Conservation (phyloP, 2,797 vertebrate species). For the Catostomus latipinnis region DNA sequence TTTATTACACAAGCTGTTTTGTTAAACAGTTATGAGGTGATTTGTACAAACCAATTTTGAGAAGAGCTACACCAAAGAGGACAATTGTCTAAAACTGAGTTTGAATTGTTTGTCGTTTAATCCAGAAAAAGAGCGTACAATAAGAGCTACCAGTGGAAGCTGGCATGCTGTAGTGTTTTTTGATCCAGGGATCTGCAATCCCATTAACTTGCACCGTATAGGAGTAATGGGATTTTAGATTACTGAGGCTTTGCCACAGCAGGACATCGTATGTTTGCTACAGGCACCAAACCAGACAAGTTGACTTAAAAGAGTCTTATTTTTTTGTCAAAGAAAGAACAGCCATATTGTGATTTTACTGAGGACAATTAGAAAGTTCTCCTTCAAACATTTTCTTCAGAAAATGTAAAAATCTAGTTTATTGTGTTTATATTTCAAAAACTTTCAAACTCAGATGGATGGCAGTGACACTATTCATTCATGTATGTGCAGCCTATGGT, state of each 20-base stretch:
- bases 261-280: conserved; percentile 63
- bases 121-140: conserved; percentile 2
- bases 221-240: conserved; percentile 77
- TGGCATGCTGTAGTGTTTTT: conserved; percentile 18
- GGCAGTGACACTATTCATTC: neutral
- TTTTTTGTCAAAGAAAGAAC: neutral
- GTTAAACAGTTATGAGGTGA: neutral
- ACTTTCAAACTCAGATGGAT: no score
- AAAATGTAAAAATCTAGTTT: no score
- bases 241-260: conserved; percentile 64
- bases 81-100: neutral
- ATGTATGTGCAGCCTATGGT: neutral
- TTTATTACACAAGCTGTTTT: neutral
- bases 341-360: neutral
- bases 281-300: conserved; percentile 8
- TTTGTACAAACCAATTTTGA: neutral
- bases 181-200: conserved; percentile 50
- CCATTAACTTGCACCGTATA: conserved; percentile 61
- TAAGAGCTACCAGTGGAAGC: neutral
- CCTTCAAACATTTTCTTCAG: no score
- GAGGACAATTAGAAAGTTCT: neutral
- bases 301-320: neutral
- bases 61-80: neutral
- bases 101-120: neutral
- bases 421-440: no score